Percentiles rank a stretch among this genome's conserved stretches.
phyloP scores from a whole-genome alignment of 30 jellyfish, hydroid and myxozoan species.

The Turritopsis rubra region DNA sequence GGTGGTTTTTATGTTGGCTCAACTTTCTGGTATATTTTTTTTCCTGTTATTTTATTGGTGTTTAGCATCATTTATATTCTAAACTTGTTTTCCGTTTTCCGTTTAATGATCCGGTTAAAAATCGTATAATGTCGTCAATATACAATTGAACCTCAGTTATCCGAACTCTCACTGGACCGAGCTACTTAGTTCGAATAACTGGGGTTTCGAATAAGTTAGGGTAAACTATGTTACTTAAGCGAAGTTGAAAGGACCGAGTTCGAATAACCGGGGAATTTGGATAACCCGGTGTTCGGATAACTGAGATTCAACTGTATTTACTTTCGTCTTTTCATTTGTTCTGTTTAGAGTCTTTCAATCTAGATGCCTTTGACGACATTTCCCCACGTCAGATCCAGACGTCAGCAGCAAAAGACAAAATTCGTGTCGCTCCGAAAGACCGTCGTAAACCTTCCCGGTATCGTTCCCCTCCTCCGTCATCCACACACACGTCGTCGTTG shows the following conservation, averaged over 20 bases:
- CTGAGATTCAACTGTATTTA: background rate
- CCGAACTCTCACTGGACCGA: no score
- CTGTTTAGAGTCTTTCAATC: background rate
- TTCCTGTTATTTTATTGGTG: background rate
- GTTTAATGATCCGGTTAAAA: no score
- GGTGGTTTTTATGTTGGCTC: background rate
- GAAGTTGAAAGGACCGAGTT: no score
- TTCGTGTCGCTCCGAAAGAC: conserved; percentile 80
- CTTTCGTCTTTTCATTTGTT: background rate
- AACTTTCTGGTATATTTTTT: background rate
- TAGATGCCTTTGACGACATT: background rate
- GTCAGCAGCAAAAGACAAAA: conserved; percentile 65
- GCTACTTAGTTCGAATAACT: no score
- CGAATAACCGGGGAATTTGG: no score
- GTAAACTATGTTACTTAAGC: no score
- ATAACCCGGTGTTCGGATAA: no score
- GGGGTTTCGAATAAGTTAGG: no score
- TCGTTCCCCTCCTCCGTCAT: conserved; percentile 9
- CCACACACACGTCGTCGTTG: conserved; percentile 7
- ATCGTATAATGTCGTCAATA: no score
- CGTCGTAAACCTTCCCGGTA: conserved; percentile 68
- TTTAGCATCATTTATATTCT: no score
- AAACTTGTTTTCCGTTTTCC: no score
- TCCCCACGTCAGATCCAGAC: background rate
- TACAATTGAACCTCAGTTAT: no score